phyloP scores from a whole-genome alignment of 2,888 invertebrate genomes.

The Bimastos eiseni region DNA sequence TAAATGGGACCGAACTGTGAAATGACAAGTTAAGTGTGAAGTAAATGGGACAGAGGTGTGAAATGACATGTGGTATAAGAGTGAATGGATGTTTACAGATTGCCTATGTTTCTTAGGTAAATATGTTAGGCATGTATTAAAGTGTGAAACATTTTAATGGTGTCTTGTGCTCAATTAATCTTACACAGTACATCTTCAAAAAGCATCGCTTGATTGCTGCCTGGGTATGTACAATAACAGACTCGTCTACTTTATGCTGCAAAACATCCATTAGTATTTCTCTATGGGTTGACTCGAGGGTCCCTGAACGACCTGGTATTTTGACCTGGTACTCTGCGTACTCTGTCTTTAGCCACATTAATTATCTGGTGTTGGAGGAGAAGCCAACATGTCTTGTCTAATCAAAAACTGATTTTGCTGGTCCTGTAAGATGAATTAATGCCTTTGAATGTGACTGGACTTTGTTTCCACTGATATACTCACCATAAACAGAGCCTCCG shows the following conservation, averaged over 20 bases:
- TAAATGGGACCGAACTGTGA: not conserved
- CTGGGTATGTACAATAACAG: not conserved
- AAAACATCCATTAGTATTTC: too few species aligned
- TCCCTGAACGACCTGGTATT: too few species aligned
- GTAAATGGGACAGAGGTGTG: not conserved
- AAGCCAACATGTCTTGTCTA: not conserved
- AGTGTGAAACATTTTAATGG: not conserved
- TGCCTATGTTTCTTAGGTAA: not conserved
- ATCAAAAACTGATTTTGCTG: not conserved
- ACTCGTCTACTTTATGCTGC: not conserved
- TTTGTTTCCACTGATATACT: not conserved
- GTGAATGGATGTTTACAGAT: not conserved
- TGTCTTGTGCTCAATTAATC: not conserved
- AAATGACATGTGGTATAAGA: too few species aligned
- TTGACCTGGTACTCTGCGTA: too few species aligned
- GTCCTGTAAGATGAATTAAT: not conserved
- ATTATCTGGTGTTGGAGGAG: too few species aligned
- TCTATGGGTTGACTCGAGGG: too few species aligned
- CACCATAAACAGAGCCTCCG: not conserved
- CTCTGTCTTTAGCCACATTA: too few species aligned
- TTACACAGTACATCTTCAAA: not conserved
- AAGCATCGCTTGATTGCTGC: not conserved
- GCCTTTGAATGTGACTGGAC: not conserved
- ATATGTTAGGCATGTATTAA: not conserved
- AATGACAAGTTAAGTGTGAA: not conserved